Evolutionary conservation across 30 jellyfish, hydroid and myxozoan genomes (phyloP).

Genomic region (Turritopsis dohrnii): DNA sequence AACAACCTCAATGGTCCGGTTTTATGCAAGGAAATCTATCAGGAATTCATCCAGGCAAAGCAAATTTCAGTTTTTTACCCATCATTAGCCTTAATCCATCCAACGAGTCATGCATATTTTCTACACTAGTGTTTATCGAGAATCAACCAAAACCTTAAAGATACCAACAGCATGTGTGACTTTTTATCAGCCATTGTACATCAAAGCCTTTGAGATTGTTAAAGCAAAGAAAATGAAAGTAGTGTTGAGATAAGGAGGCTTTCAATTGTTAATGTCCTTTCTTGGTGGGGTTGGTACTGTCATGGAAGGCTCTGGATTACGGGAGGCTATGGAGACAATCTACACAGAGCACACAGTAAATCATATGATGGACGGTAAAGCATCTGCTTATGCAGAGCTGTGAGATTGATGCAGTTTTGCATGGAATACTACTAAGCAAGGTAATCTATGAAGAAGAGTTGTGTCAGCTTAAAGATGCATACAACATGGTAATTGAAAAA

Average conservation of each 20-base stretch:
- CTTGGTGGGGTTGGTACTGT: slow-evolving; percentile 19
- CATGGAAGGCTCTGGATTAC: slow-evolving; percentile 26
- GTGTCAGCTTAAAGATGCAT: slow-evolving; percentile 4
- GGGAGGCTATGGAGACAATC: slow-evolving; percentile 16
- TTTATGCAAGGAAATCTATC: slow-evolving; percentile 1
- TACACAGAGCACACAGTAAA: slow-evolving; percentile 17
- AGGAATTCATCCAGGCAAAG: slow-evolving; percentile 7
- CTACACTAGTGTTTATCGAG: not conserved
- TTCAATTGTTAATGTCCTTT: slow-evolving; percentile 11
- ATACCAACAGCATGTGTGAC: not conserved
- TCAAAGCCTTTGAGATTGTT: slow-evolving; percentile 1
- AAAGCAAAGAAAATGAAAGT: not conserved
- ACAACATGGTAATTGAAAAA: not conserved
- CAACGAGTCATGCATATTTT: not conserved
- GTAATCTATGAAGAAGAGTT: slow-evolving; percentile 20
- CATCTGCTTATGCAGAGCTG: slow-evolving; percentile 23
- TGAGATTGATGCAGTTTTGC: not conserved
- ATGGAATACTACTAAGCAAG: not conserved
- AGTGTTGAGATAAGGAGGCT: not conserved
- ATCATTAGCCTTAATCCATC: slow-evolving; percentile 1
- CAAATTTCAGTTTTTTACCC: not conserved
- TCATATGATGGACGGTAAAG: slow-evolving; percentile 25
- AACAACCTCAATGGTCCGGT: slow-evolving; percentile 13
- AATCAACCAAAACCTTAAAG: not conserved
- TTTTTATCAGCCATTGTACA: slow-evolving; percentile 13